Conservation (phyloP, 2,797 vertebrate genomes). For the Psittacula derbiana region DNA sequence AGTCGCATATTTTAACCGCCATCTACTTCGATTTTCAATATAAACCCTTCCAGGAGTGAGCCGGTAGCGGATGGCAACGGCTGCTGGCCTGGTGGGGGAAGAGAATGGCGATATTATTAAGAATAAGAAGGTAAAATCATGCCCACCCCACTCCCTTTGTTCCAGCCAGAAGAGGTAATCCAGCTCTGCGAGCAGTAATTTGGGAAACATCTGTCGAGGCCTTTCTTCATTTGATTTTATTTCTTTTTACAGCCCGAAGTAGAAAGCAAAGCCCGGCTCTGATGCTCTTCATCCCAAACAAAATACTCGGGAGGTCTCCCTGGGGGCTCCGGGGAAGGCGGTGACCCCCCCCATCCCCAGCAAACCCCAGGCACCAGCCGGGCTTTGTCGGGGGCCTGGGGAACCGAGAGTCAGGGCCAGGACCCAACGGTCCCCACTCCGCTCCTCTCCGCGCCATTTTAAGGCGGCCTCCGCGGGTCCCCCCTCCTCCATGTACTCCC, state of each 20-base stretch:
- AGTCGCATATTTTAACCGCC: background rate
- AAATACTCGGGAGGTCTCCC: background rate
- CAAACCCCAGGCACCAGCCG: background rate
- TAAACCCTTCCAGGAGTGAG: background rate
- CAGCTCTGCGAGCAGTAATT: background rate
- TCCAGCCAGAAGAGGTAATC: background rate
- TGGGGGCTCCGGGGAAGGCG: rapidly evolving
- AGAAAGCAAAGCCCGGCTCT: background rate
- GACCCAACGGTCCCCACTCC: slow-evolving; percentile 26
- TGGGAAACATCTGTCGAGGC: background rate
- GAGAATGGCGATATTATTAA: background rate
- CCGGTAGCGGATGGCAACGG: background rate
- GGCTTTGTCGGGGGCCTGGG: background rate
- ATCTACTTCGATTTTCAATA: background rate
- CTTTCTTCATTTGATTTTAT: background rate
- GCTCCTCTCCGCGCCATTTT: slow-evolving; percentile 87
- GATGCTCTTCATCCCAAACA: background rate
- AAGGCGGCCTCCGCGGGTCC: background rate
- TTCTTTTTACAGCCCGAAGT: background rate
- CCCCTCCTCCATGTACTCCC: no score
- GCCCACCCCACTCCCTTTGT: background rate
- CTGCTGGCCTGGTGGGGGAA: background rate
- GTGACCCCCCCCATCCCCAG: background rate
- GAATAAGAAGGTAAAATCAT: background rate
- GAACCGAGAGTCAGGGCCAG: background rate